phyloP scores from a whole-genome alignment of 2,888 invertebrate genomes.

The Lingula anatina region DNA sequence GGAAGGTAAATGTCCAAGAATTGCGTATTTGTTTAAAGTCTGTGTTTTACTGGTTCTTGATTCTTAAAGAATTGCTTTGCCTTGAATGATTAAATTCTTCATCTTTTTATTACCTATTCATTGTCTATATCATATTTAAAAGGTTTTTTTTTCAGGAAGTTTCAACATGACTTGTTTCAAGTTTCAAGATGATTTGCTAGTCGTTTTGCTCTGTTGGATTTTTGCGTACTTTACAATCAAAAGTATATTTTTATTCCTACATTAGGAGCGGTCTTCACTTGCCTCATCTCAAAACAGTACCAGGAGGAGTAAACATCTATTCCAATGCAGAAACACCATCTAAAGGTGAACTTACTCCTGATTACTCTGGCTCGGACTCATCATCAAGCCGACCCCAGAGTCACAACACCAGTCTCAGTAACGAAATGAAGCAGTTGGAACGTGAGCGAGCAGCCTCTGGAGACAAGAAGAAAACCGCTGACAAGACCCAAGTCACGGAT shows the following conservation, averaged over 20 bases:
- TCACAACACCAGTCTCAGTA: constrained; percentile 43
- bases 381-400: constrained; percentile 40
- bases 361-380: constrained; percentile 37
- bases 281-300: constrained; percentile 34
- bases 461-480: constrained; percentile 23
- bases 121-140: background rate
- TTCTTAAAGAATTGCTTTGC: background rate
- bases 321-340: constrained; percentile 58
- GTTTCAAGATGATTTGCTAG: background rate
- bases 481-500: constrained; percentile 42
- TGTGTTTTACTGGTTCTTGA: no score
- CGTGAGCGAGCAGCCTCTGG: constrained; percentile 12
- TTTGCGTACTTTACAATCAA: background rate
- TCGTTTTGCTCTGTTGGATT: background rate
- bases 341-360: constrained; percentile 56
- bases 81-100: background rate
- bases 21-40: no score
- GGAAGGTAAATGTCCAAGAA: constrained; percentile 33
- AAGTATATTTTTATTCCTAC: constrained; percentile 6
- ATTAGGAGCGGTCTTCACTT: constrained; percentile 35
- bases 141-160: background rate
- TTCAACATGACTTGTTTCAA: background rate
- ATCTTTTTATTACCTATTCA: background rate
- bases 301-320: constrained; percentile 16
- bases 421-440: constrained; percentile 39